Base-by-base conservation (phyloP, 2,888 invertebrate genomes). In the Cataglyphis altisquamis region DNA sequence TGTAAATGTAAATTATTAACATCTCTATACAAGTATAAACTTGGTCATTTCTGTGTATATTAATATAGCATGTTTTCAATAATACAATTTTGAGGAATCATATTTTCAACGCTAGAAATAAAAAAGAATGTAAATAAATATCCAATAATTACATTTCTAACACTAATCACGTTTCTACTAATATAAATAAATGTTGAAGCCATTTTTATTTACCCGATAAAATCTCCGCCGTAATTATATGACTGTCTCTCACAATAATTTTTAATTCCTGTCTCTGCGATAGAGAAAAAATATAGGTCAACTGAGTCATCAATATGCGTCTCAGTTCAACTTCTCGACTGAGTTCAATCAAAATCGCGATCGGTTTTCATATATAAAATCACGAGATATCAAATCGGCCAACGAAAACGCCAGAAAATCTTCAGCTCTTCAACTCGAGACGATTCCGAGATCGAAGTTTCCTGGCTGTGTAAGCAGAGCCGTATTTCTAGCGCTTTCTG, bases 401-500 rank as follows among this genome's bases (percentile, higher is more conserved):
- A 55, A 29, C 39, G 52, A 67, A 68, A 77, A 55, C 55, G 77
- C 39, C n/a, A 52, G n/a, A 8, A n/a, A 52, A 52, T 52, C 52
- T n/a, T n/a, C n/a, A 21, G 48, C 60, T 60, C 45, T 36, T 60
- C 45, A 25, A 36, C 74, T 60, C 36, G 45, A 52, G 36, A 72
- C 36, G 73, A 80, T 73, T 60, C 12, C 18, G 36, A 80, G 60
- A 80, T 80, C 78, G 74, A 80, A 73, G 60, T 62, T 62, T 41
- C 41, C 21, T 60, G 45, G 57, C 57, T 72, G 60, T 62, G 60
- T 55, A 70, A 60, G 81, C 45, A 60, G 25, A 66, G 78, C 9
- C 66, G 67, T 82, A 85, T 83, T 78, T 84, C 67, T 80, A 68
- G 70, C 73, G 64, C 83, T 86, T 82, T 70, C 72, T 72, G 55